Percentiles rank a stretch among this genome's conserved stretches.
phyloP scores from a whole-genome alignment of 2,888 invertebrate genomes.

The Congeria kusceri region DNA sequence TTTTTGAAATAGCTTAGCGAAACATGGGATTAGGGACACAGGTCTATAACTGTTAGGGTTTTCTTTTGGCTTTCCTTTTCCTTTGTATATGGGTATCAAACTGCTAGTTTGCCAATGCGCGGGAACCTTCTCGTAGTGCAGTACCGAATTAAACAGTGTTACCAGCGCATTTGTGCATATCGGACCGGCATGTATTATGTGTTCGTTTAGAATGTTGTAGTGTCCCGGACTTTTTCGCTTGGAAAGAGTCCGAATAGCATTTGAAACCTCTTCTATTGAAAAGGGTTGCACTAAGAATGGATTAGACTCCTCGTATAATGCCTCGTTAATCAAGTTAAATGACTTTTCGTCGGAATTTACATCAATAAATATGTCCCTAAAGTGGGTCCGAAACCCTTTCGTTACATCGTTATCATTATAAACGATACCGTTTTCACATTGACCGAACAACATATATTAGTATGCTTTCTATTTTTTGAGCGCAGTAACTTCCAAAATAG shows the following conservation, averaged over 20 bases:
- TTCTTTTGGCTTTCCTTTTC: conserved; percentile 25
- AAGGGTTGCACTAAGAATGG: not conserved
- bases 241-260: conserved; percentile 1
- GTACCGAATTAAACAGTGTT: conserved; percentile 7
- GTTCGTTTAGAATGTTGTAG: conserved; percentile 22
- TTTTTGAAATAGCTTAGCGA: conserved; percentile 38
- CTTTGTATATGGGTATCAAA: conserved; percentile 39
- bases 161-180: not conserved
- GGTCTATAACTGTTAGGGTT: conserved; percentile 40
- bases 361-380: conserved; percentile 12
- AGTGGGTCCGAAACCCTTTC: conserved; percentile 9
- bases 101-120: conserved; percentile 24
- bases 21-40: conserved; percentile 25
- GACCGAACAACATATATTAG: conserved; percentile 5
- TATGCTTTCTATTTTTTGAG: not conserved
- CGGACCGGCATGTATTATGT: conserved; percentile 20
- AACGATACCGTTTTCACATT: not conserved
- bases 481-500: conserved; percentile 28
- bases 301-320: too few species aligned
- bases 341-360: not conserved
- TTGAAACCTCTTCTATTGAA: conserved; percentile 12
- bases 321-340: too few species aligned
- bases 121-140: conserved; percentile 14
- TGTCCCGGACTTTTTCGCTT: conserved; percentile 27
- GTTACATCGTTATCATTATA: conserved; percentile 5